Base-by-base conservation (phyloP, 92 coral and sea anemone genomes). In the Epizoanthus fatuus region DNA sequence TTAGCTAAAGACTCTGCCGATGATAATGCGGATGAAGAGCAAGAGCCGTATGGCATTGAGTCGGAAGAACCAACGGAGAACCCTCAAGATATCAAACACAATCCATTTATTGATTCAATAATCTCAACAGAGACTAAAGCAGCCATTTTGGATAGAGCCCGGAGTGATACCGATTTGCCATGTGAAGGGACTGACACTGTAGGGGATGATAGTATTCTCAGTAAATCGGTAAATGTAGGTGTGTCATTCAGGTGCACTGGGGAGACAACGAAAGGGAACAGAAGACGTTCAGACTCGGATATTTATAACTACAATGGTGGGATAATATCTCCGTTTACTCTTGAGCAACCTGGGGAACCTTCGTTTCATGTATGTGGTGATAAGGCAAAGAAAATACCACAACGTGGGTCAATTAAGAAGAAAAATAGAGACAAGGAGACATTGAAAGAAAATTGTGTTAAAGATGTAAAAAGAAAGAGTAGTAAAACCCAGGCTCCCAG, bases 101-200 rank as follows among this genome's bases (percentile, higher is more conserved):
- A 90, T 54, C 95, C 98, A 0, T 92, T 92, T 47, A 94, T 92
- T 15, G 99, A 97, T 49, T 85, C 92, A 13, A 22, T 60, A 60
- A 19, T 77, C 22, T 22, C 58, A 8, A 47, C 64, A 12, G 82
- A 77, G 57, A 22, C 70, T n/a, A 77, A 12, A 60, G 57, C 70
- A 60, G 57, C 70, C 19, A 60, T 77, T 58, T 59, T 77, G 35
- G 55, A 77, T 55, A 44, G 70, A 77, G 69, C 11, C 15, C 71
- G 22, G 15, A 77, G 82, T 77, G 70, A 44, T 11, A 25, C 65
- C 15, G 71, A 60, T 60, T 77, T 77, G 45, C 17, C 58, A 17
- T 37, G 22, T 20, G 38, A 58, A 3, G 29, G 59, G 0, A 77
- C 5, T 60, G 59, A 60, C 13, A 52, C 4, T 38, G n/a, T 56